Base-by-base conservation (phyloP, 2,797 vertebrate species). In the Nannoperca obscura region DNA sequence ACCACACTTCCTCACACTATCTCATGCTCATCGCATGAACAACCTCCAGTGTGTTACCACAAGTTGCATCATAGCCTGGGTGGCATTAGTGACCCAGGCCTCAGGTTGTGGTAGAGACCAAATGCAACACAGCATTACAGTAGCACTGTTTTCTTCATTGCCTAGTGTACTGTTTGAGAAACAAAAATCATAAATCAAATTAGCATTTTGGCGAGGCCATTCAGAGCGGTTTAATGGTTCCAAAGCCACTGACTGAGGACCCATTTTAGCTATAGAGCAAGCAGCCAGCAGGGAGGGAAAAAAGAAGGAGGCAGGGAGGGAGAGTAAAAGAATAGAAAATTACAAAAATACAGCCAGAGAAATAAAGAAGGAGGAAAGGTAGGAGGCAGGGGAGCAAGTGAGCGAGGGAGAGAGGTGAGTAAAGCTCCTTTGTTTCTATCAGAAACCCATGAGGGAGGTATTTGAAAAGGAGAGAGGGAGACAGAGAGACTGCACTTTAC, bases 361-460 rank as follows among this genome's bases (percentile, higher is more conserved):
- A 74, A 86, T 49, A 46, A 79, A 55, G 66, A 32, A 54, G 65
- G 69, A 36, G 36, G 14, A 20, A 24, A 60, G 57, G 40, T 54
- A 12, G 30, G 53, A 47, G 42, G 20, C 38, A 52, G 57, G 12
- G n/a, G 42, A 44, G 57, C 30, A 14, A 71, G 70, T n/a, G 64
- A 66, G 80, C 10, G 50, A 69, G 74, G 67, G 68, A 81, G 84
- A 71, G 85, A 90, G 86, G 85, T 82, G 85, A 89, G 83, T 77
- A 86, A 87, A 85, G 84, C 84, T 62, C 71, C 79, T 90, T 92
- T 93, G 91, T 92, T 92, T 91, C 83, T 62, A 70, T 78, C 74
- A 80, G 65, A 88, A 86, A 86, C 27, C 84, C 82, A 84, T 47
- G 83, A 93, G 86, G 89, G 86, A 89, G 77, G 86, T 67, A 82